phyloP scores from a whole-genome alignment of 2,797 vertebrate genomes.

The Microctenopoma steveboyesi region DNA sequence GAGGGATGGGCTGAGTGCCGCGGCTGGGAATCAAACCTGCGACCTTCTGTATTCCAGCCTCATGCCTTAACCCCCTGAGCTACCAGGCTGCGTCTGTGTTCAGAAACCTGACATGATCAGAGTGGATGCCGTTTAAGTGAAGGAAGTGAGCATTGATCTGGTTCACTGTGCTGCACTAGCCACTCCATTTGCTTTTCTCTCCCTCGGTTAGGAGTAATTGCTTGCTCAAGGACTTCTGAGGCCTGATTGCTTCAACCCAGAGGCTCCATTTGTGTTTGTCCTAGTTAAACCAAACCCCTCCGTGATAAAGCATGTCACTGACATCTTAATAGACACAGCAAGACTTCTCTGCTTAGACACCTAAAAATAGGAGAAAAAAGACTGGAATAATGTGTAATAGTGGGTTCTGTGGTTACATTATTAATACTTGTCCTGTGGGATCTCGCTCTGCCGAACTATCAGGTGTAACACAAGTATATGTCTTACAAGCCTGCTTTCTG shows the following conservation, averaged over 20 bases:
- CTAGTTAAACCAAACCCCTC: constrained; percentile 34
- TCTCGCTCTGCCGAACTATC: constrained; percentile 7
- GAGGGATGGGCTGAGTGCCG: too few relatives aligned
- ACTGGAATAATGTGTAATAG: background rate
- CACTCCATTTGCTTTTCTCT: constrained; percentile 45
- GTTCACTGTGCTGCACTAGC: constrained; percentile 49
- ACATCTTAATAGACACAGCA: constrained; percentile 17
- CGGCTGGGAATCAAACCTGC: too few relatives aligned
- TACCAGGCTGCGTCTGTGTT: background rate
- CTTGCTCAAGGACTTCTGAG: constrained; percentile 62
- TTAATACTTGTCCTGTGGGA: constrained; percentile 40
- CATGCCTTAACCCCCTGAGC: too few relatives aligned
- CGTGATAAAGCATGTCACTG: constrained; percentile 18
- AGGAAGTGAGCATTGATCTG: constrained; percentile 62
- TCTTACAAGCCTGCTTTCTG: constrained; percentile 45
- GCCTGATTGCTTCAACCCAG: constrained; percentile 55
- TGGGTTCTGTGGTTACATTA: constrained; percentile 44
- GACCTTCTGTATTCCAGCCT: too few relatives aligned
- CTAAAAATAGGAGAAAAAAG: background rate
- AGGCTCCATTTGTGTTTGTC: constrained; percentile 49
- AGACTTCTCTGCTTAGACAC: background rate
- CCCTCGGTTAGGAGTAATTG: constrained; percentile 61
- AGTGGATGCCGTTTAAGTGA: constrained; percentile 29
- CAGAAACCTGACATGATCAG: constrained; percentile 12
- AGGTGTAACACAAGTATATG: constrained; percentile 40